Conservation (phyloP, 1,140 invertebrate species). For the Heliconius hewitsoni region DNA sequence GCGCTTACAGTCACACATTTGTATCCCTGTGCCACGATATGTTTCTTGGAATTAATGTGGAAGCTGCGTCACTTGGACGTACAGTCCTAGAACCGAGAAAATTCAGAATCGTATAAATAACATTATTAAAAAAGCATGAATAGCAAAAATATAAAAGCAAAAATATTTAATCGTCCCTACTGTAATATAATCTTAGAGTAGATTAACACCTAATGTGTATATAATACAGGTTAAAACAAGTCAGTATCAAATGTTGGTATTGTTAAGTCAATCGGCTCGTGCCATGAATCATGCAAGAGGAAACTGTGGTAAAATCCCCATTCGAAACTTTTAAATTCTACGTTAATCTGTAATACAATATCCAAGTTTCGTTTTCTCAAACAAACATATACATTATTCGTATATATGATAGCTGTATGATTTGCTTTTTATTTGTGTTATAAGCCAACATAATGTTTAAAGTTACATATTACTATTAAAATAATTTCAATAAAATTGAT, state of each 20-base stretch:
- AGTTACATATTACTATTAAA: no score
- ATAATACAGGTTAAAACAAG: not conserved
- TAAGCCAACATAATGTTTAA: no score
- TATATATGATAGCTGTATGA: not conserved
- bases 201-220: not conserved
- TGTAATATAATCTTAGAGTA: not conserved
- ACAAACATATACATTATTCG: not conserved
- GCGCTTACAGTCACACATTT: no score
- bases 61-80: no score
- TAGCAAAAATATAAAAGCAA: no score
- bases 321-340: slow-evolving; percentile 8
- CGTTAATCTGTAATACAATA: slow-evolving; percentile 4
- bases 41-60: no score
- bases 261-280: not conserved
- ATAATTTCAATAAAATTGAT: no score
- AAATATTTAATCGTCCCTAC: not conserved
- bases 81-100: no score
- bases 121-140: no score
- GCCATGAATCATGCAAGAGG: slow-evolving; percentile 13
- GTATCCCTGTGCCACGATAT: no score
- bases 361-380: not conserved
- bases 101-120: no score
- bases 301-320: slow-evolving; percentile 18
- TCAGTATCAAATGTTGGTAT: not conserved
- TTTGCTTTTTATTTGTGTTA: not conserved